phyloP scores from a whole-genome alignment of 2,113 vertebrate genomes.

The Larimichthys crocea region DNA sequence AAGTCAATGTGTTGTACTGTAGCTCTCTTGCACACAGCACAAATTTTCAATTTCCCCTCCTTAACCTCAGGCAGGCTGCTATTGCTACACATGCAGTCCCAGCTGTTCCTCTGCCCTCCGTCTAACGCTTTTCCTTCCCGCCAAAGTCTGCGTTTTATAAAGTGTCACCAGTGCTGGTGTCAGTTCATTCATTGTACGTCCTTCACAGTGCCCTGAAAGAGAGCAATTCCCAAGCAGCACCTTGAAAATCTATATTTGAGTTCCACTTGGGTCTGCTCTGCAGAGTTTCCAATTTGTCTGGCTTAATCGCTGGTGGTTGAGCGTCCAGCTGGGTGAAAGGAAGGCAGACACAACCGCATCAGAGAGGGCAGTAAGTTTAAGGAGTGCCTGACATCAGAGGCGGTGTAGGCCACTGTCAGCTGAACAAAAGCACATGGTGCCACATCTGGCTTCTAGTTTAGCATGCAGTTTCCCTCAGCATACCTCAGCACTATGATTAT shows the following conservation, averaged over 20 bases:
- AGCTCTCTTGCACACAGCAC: slow-evolving; percentile 39
- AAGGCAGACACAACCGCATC: slow-evolving; percentile 73
- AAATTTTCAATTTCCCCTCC: slow-evolving; percentile 51
- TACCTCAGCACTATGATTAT: slow-evolving; percentile 71
- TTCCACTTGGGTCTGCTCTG: slow-evolving; percentile 25
- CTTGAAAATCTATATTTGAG: slow-evolving; percentile 37
- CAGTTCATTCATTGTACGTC: not conserved
- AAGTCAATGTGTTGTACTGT: not conserved
- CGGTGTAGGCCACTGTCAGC: slow-evolving; percentile 64
- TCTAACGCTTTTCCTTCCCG: slow-evolving; percentile 30
- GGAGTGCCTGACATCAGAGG: slow-evolving; percentile 74
- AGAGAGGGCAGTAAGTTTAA: slow-evolving; percentile 71
- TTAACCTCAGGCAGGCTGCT: slow-evolving; percentile 40
- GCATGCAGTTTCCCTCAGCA: slow-evolving; percentile 54
- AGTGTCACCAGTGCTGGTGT: not conserved
- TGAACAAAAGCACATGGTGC: slow-evolving; percentile 79
- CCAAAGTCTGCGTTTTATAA: slow-evolving; percentile 32
- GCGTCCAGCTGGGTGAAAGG: slow-evolving; percentile 64
- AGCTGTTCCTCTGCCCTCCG: slow-evolving; percentile 37
- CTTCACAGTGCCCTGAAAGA: not conserved
- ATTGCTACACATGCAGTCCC: slow-evolving; percentile 15
- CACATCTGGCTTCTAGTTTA: slow-evolving; percentile 80
- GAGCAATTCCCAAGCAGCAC: slow-evolving; percentile 10
- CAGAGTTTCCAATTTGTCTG: slow-evolving; percentile 63
- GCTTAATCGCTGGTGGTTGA: slow-evolving; percentile 53